phyloP scores from a whole-genome alignment of 2,888 invertebrate genomes.

The Phyllotreta cruciferae region DNA sequence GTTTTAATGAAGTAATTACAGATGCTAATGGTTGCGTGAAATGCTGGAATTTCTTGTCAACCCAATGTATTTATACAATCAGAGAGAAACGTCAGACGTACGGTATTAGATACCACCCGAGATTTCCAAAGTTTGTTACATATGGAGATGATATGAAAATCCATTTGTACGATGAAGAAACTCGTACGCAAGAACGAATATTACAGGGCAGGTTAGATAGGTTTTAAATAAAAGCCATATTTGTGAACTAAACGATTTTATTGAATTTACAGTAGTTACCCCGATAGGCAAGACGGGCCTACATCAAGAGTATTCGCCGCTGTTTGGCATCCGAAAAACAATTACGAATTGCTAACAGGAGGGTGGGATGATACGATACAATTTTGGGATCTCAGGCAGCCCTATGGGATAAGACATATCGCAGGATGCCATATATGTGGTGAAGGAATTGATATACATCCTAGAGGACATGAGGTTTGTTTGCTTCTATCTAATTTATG shows the following conservation, averaged over 20 bases:
- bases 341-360: conserved; percentile 71
- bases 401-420: conserved; percentile 66
- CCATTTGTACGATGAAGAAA: conserved; percentile 74
- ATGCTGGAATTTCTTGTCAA: conserved; percentile 72
- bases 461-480: conserved; percentile 67
- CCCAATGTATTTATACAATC: conserved; percentile 70
- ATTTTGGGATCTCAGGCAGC: conserved; percentile 73
- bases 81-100: conserved; percentile 71
- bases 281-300: conserved; percentile 64
- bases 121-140: conserved; percentile 65
- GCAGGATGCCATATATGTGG: conserved; percentile 71
- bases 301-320: conserved; percentile 70
- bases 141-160: conserved; percentile 71
- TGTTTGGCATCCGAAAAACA: conserved; percentile 70
- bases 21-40: conserved; percentile 74
- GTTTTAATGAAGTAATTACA: conserved; percentile 46
- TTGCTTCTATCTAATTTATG: not conserved
- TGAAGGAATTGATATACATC: conserved; percentile 71
- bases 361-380: conserved; percentile 73
- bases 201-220: conserved; percentile 70
- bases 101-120: conserved; percentile 69
- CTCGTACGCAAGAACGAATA: conserved; percentile 68
- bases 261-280: conserved; percentile 60
- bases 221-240: no score
- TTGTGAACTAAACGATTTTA: conserved; percentile 29